These are phyloP conservation scores for Cephalopholis sonnerati DNA, from an alignment of 2,113 vertebrate genomes.

Conservation along the genomic window DNA sequence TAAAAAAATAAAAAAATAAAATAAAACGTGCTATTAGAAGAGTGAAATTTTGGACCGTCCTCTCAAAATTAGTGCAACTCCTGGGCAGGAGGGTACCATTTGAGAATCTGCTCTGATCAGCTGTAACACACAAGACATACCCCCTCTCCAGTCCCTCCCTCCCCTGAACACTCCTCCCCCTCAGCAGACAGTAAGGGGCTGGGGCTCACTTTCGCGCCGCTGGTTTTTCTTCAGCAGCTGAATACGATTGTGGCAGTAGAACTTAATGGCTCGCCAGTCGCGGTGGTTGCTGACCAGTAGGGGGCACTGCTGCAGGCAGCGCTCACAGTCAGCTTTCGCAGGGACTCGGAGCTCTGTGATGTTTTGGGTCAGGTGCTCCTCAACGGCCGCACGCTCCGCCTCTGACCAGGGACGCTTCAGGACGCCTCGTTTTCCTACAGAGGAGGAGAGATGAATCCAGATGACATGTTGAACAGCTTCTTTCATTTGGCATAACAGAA, in stretches of 20 bases:
- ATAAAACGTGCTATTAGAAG: conserved; percentile 2
- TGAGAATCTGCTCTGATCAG: conserved; percentile 57
- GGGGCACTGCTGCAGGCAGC: conserved; percentile 86
- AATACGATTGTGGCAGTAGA: conserved; percentile 88
- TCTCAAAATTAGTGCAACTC: conserved; percentile 51
- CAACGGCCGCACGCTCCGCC: conserved; percentile 84
- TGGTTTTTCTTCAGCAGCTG: conserved; percentile 86
- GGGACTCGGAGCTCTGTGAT: conserved; percentile 85
- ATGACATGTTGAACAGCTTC: neutral
- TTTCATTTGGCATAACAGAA: neutral
- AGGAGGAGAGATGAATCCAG: neutral
- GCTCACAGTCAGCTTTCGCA: conserved; percentile 87
- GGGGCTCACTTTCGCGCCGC: conserved; percentile 76
- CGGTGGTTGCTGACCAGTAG: conserved; percentile 86
- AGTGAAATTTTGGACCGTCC: conserved; percentile 54
- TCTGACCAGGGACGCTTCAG: conserved; percentile 87
- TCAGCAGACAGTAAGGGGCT: conserved; percentile 81
- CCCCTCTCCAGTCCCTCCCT: neutral
- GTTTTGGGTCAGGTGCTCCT: conserved; percentile 85
- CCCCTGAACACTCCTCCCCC: neutral
- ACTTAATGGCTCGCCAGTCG: conserved; percentile 87
- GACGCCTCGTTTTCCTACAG: conserved; percentile 85
- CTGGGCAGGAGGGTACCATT: conserved; percentile 54
- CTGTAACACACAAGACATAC: conserved; percentile 2
- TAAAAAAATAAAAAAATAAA: neutral